phyloP scores from a whole-genome alignment of 2,113 vertebrate genomes.

The Gyps fulvus region DNA sequence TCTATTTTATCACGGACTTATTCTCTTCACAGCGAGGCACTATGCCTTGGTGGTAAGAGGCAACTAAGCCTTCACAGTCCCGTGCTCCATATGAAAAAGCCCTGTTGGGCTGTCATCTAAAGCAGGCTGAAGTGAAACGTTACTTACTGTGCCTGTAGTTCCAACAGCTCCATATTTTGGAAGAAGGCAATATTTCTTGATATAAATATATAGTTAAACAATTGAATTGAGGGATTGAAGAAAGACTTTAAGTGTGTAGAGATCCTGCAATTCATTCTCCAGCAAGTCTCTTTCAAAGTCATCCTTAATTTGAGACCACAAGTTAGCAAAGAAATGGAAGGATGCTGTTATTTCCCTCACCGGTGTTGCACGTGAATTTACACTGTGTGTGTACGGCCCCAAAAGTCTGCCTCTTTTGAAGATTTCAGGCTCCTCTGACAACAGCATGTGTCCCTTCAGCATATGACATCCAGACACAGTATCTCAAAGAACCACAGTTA shows the following conservation, averaged over 20 bases:
- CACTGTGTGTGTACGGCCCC: background rate
- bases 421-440: background rate
- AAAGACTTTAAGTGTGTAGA: background rate
- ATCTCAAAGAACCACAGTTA: background rate
- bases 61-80: background rate
- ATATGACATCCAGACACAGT: background rate
- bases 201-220: background rate
- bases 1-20: background rate
- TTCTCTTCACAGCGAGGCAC: background rate
- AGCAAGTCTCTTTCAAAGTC: background rate
- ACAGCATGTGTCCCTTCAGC: background rate
- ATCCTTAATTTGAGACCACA: background rate
- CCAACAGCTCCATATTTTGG: background rate
- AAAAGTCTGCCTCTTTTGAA: background rate
- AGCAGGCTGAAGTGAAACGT: background rate
- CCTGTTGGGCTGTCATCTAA: background rate
- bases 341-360: background rate
- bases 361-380: background rate
- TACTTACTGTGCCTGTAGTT: background rate
- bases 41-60: too few species aligned
- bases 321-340: background rate
- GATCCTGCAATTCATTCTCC: background rate
- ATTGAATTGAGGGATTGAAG: background rate
- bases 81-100: background rate
- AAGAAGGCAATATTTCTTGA: background rate